These are phyloP conservation scores for Chalcis sispes DNA, from an alignment of 2,888 invertebrate species.

Conservation along the genomic window DNA sequence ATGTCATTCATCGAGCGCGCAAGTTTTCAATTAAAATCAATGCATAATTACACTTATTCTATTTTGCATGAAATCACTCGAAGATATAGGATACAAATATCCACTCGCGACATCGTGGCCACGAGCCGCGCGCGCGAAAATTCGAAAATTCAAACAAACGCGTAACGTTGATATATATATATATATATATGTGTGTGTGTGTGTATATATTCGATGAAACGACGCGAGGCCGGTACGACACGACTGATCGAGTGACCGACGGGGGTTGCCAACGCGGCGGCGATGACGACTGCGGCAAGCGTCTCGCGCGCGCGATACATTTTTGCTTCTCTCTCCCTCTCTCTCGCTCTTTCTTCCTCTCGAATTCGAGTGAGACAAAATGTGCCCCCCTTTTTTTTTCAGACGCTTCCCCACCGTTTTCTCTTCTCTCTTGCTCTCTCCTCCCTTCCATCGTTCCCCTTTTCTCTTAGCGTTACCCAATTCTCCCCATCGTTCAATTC, in stretches of 20 bases:
- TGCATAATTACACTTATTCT: too few species aligned
- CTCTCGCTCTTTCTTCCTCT: slow-evolving; percentile 29
- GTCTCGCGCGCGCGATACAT: slow-evolving; percentile 30
- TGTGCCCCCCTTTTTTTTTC: slow-evolving; percentile 37
- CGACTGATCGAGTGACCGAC: slow-evolving; percentile 76
- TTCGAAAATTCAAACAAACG: slow-evolving; percentile 30
- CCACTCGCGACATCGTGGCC: not conserved
- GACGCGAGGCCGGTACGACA: slow-evolving; percentile 63
- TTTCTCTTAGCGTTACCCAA: slow-evolving; percentile 19
- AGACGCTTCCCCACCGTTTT: not conserved
- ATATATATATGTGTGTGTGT: not conserved
- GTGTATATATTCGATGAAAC: not conserved
- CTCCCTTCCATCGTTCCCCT: slow-evolving; percentile 8
- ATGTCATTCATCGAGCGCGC: too few species aligned
- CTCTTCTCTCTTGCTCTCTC: slow-evolving; percentile 42
- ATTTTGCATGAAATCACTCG: too few species aligned
- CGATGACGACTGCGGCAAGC: not conserved
- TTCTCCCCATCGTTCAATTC: slow-evolving; percentile 19
- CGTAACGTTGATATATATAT: not conserved
- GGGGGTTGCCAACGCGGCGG: slow-evolving; percentile 68
- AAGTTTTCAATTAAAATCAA: too few species aligned
- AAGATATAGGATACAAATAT: too few species aligned
- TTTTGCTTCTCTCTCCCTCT: slow-evolving; percentile 50
- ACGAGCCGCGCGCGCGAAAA: slow-evolving; percentile 26
- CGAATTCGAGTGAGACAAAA: not conserved